Evolutionary conservation across 2,888 invertebrate species (phyloP).

Genomic region (Aleiodes alternator): DNA sequence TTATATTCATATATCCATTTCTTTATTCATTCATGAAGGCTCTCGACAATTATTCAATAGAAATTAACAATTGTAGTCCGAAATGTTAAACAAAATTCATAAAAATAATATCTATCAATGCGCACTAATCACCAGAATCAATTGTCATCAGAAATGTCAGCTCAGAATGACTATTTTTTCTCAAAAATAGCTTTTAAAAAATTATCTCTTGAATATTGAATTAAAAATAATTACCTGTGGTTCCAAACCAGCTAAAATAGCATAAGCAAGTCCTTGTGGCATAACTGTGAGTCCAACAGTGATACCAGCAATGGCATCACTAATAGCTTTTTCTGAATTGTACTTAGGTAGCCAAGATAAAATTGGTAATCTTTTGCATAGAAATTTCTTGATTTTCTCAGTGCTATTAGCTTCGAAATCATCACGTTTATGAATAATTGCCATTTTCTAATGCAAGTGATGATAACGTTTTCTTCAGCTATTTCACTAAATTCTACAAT

Average conservation of each 20-base stretch:
- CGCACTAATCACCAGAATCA: no score
- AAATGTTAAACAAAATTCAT: no score
- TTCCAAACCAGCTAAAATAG: conserved; percentile 90
- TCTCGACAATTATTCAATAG: no score
- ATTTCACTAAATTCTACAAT: not conserved
- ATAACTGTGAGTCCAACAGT: conserved; percentile 95
- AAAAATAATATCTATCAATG: no score
- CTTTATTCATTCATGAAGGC: no score
- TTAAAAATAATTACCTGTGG: conserved; percentile 81
- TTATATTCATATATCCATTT: no score
- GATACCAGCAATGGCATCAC: conserved; percentile 93
- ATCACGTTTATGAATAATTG: conserved; percentile 30
- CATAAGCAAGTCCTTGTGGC: conserved; percentile 95
- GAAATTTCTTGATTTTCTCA: conserved; percentile 52
- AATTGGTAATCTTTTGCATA: conserved; percentile 80
- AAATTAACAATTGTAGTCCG: no score
- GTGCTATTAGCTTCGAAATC: conserved; percentile 7
- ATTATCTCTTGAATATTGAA: conserved; percentile 14
- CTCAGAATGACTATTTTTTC: no score
- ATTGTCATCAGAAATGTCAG: no score
- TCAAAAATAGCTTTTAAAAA: no score
- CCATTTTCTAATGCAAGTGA: conserved; percentile 1
- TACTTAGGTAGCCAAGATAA: conserved; percentile 86
- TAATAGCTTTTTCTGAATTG: conserved; percentile 84
- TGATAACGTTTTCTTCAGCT: not conserved